A percentile compares a stretch with the other conserved stretches of the same genome.
These are phyloP conservation scores for Furcula furcula DNA, from an alignment of 2,888 invertebrate species.

Conservation along the genomic window DNA sequence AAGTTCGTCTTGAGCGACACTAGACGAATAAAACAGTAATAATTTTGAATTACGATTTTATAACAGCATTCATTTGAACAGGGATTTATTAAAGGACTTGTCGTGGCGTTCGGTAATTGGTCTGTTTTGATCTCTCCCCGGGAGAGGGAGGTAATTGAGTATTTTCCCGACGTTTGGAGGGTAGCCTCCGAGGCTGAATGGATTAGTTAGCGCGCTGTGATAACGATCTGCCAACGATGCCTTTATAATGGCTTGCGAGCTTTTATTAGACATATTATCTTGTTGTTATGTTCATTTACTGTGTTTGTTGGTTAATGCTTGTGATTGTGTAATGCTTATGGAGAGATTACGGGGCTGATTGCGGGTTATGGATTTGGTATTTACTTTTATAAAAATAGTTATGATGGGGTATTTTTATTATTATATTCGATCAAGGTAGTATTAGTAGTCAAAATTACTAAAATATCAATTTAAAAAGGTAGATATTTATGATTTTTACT, in stretches of 20 bases:
- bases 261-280: slow-evolving; percentile 20
- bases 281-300: slow-evolving; percentile 24
- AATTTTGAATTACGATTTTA: no score
- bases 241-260: slow-evolving; percentile 33
- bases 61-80: slow-evolving; percentile 65
- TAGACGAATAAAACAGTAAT: no score
- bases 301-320: slow-evolving; percentile 24
- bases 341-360: no score
- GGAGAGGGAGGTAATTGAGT: slow-evolving; percentile 62
- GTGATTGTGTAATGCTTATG: slow-evolving; percentile 14
- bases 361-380: no score
- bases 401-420: no score
- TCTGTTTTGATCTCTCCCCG: slow-evolving; percentile 65
- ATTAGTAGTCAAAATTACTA: no score
- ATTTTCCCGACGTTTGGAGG: slow-evolving; percentile 69
- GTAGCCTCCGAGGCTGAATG: slow-evolving; percentile 61
- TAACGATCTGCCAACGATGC: slow-evolving; percentile 61
- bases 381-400: no score
- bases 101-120: slow-evolving; percentile 67
- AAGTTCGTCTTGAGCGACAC: no score
- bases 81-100: slow-evolving; percentile 69
- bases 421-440: no score
- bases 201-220: slow-evolving; percentile 68
- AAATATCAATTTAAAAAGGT: no score
- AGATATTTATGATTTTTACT: no score